Percentiles rank a stretch among this genome's conserved stretches.
phyloP scores from a whole-genome alignment of 1,140 invertebrate species.

The Sweltsa coloradensis region DNA sequence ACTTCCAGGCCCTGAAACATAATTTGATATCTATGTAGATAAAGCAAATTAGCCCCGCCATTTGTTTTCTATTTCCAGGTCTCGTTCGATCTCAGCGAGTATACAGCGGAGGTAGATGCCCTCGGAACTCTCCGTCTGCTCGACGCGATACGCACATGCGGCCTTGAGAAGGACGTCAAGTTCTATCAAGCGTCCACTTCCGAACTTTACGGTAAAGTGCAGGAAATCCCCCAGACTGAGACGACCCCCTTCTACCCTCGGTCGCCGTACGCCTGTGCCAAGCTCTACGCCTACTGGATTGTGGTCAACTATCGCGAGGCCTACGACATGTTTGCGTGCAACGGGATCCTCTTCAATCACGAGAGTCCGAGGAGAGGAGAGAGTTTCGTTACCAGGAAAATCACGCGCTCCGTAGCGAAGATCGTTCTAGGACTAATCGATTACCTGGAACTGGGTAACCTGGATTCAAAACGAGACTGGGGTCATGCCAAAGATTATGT shows the following conservation, averaged over 20 bases:
- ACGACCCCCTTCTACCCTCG: constrained; percentile 97
- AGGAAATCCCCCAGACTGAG: constrained; percentile 93
- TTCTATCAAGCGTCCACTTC: constrained; percentile 99
- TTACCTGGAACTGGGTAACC: constrained; percentile 83
- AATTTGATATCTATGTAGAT: too few species aligned
- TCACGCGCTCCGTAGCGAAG: constrained; percentile 94
- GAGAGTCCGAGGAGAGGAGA: constrained; percentile 96
- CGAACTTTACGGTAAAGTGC: constrained; percentile 95
- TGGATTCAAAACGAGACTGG: constrained; percentile 96
- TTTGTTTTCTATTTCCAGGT: constrained; percentile 39
- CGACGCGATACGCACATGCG: constrained; percentile 91
- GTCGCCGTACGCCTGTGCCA: constrained; percentile 98
- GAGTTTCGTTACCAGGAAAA: constrained; percentile 98
- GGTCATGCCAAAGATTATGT: constrained; percentile 99
- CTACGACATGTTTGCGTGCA: constrained; percentile 95
- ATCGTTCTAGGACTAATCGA: constrained; percentile 82
- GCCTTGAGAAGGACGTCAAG: constrained; percentile 68
- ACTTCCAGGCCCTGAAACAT: too few species aligned
- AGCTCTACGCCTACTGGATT: constrained; percentile 98
- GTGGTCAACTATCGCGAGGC: constrained; percentile 97
- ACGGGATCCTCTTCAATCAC: constrained; percentile 98
- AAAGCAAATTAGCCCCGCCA: background rate
- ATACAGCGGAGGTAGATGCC: constrained; percentile 97
- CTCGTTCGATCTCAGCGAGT: constrained; percentile 96
- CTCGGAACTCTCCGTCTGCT: constrained; percentile 90